A percentile compares a stretch with the other conserved stretches of the same genome.
Evolutionary conservation across 1,140 invertebrate genomes (phyloP).

Genomic region (Rhyzopertha dominica): DNA sequence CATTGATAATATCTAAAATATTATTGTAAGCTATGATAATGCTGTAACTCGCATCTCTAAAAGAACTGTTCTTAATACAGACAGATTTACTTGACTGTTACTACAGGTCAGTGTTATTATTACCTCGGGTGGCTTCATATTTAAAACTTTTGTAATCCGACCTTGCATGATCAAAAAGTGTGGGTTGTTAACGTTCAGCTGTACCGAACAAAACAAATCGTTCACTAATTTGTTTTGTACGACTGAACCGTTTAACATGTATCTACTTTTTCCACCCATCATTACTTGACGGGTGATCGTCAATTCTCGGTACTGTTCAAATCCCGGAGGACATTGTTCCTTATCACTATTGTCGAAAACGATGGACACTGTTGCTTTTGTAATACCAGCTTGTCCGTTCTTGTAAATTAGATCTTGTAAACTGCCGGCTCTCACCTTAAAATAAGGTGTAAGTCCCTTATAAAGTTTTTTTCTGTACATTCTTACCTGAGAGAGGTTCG

Average conservation of each 20-base stretch:
- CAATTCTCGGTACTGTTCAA: constrained; percentile 90
- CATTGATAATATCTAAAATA: constrained; percentile 86
- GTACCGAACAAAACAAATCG: constrained; percentile 94
- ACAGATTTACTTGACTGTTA: neutral
- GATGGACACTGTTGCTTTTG: constrained; percentile 93
- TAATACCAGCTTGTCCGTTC: constrained; percentile 93
- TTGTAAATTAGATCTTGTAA: constrained; percentile 97
- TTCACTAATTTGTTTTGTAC: constrained; percentile 85
- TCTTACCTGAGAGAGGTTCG: constrained; percentile 85
- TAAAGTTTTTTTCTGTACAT: constrained; percentile 6
- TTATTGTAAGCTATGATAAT: too few relatives aligned
- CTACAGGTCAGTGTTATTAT: too few relatives aligned
- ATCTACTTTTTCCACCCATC: constrained; percentile 85
- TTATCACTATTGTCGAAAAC: constrained; percentile 91
- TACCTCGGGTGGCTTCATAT: constrained; percentile 97
- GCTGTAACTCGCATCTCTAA: constrained; percentile 5
- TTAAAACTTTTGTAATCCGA: constrained; percentile 97
- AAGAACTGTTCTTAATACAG: neutral
- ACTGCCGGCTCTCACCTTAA: constrained; percentile 81
- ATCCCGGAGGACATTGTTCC: constrained; percentile 82
- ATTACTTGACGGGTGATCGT: constrained; percentile 85
- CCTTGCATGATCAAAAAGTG: constrained; percentile 99
- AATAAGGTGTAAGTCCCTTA: constrained; percentile 16
- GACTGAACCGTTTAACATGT: constrained; percentile 89
- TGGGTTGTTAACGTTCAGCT: constrained; percentile 98